Conservation (phyloP, 2,113 vertebrate genomes). For the Passer montanus region DNA sequence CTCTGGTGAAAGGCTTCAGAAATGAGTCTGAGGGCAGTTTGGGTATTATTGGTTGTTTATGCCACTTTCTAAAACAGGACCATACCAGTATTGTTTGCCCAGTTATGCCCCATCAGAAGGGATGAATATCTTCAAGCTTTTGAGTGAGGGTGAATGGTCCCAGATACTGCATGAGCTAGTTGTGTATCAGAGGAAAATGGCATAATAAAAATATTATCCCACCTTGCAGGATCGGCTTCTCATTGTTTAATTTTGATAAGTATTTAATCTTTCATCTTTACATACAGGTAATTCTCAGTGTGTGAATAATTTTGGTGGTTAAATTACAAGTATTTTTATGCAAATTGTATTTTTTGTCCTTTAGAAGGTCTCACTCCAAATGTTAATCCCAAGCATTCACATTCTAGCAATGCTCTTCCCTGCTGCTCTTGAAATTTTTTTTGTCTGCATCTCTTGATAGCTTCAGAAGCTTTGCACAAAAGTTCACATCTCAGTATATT, state of each 20-base stretch:
- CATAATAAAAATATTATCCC: not conserved
- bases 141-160: not conserved
- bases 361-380: not conserved
- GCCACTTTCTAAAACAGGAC: not conserved
- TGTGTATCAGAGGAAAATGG: not conserved
- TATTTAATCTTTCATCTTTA: not conserved
- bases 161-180: accelerated
- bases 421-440: not conserved
- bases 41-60: not conserved
- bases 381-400: not conserved
- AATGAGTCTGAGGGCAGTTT: not conserved
- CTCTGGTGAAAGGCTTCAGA: not conserved
- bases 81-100: too few relatives aligned
- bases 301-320: not conserved
- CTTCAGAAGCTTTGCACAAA: not conserved
- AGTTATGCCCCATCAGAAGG: not conserved
- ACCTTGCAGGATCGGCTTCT: not conserved
- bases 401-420: not conserved
- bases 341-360: not conserved
- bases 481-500: not conserved
- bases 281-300: not conserved
- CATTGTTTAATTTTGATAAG: not conserved
- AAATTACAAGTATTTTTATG: not conserved
- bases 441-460: not conserved
- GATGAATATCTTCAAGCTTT: not conserved